These are phyloP conservation scores for Melanerpes formicivorus DNA, from an alignment of 2,113 vertebrate genomes.

Conservation along the genomic window DNA sequence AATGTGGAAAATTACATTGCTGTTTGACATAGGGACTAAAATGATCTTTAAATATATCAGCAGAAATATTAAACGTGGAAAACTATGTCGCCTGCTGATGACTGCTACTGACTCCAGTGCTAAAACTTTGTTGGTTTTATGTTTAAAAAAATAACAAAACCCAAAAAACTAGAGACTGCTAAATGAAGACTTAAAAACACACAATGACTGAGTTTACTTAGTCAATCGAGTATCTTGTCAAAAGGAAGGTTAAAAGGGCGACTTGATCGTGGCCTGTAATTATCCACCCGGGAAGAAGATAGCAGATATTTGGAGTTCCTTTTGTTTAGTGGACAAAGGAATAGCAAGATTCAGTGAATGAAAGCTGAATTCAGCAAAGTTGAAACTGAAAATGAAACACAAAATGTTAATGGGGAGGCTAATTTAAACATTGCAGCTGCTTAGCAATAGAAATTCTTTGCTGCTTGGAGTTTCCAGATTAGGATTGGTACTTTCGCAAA, in stretches of 20 bases:
- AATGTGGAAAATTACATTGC: neutral
- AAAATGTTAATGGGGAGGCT: constrained; percentile 52
- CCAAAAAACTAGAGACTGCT: neutral
- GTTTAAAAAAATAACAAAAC: neutral
- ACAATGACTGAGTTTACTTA: neutral
- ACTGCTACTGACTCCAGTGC: neutral
- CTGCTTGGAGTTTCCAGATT: constrained; percentile 3
- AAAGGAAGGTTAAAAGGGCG: constrained; percentile 3
- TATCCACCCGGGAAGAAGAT: constrained; percentile 20
- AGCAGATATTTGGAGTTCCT: constrained; percentile 46
- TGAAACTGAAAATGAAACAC: constrained; percentile 38
- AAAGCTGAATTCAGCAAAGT: constrained; percentile 62
- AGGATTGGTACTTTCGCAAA: constrained; percentile 1
- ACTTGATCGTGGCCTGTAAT: constrained; percentile 13
- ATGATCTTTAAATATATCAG: neutral
- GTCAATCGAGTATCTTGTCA: neutral
- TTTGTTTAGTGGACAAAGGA: constrained; percentile 59
- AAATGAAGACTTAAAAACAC: neutral
- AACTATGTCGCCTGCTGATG: neutral
- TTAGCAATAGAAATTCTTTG: constrained; percentile 36
- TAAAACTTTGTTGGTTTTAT: neutral
- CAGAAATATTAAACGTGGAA: neutral
- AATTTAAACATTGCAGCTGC: constrained; percentile 60
- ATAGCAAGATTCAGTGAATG: constrained; percentile 29
- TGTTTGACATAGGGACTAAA: neutral